A percentile compares a stretch with the other conserved stretches of the same genome.
These are phyloP conservation scores for Cyclina sinensis DNA, from an alignment of 1,140 invertebrate genomes.

Conservation along the genomic window DNA sequence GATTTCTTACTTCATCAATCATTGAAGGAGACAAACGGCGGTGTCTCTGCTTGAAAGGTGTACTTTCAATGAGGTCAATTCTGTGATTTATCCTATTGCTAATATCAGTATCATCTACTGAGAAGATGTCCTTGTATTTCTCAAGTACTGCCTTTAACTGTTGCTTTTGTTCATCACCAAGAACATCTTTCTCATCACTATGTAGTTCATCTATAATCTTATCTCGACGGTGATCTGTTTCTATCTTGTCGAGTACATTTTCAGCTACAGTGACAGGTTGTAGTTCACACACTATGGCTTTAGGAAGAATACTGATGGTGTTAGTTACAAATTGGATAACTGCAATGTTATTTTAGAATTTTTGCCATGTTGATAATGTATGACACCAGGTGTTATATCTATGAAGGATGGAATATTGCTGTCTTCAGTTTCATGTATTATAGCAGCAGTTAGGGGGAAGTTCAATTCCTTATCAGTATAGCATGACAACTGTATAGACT, in stretches of 20 bases:
- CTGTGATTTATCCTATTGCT: no score
- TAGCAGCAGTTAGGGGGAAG: conserved; percentile 13
- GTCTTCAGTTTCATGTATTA: conserved; percentile 31
- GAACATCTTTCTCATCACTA: conserved; percentile 15
- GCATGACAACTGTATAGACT: neutral
- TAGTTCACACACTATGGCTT: no score
- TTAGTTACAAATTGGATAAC: neutral
- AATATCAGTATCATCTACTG: neutral
- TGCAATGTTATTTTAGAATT: neutral
- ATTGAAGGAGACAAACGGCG: no score
- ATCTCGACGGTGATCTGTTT: neutral
- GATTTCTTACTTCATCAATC: no score
- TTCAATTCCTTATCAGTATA: conserved; percentile 18
- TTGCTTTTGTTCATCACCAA: neutral
- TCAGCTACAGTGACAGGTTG: no score
- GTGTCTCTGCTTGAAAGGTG: no score
- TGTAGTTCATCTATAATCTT: conserved; percentile 15
- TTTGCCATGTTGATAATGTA: neutral
- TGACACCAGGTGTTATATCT: conserved; percentile 16
- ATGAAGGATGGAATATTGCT: conserved; percentile 10
- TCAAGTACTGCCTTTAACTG: neutral
- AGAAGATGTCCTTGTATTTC: neutral
- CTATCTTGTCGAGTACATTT: no score
- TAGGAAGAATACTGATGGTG: no score
- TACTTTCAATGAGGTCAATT: no score